These are phyloP conservation scores for Peucedramus taeniatus DNA, from an alignment of 2,113 vertebrate species.

Conservation along the genomic window DNA sequence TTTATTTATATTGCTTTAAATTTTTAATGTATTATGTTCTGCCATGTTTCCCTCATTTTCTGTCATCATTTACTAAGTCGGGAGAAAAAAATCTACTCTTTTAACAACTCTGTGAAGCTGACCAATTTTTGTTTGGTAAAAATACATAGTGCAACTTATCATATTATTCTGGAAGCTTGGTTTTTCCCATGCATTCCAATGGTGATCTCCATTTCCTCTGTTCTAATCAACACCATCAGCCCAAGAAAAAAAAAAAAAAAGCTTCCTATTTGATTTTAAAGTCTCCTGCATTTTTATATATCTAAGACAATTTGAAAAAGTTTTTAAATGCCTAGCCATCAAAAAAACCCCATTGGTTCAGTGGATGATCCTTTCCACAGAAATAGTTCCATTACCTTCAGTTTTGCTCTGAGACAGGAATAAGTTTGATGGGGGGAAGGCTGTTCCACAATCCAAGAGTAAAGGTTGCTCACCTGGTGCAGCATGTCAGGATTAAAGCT, in stretches of 20 bases:
- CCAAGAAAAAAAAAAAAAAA: background rate
- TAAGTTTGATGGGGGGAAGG: background rate
- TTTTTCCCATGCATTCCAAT: slow-evolving; percentile 59
- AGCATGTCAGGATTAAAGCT: background rate
- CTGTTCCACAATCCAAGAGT: background rate
- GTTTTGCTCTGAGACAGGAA: background rate
- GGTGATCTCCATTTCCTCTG: slow-evolving; percentile 48
- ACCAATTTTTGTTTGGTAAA: background rate
- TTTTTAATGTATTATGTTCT: background rate
- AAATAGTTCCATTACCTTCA: background rate
- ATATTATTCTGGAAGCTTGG: background rate
- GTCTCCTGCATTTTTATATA: background rate
- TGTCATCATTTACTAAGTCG: background rate
- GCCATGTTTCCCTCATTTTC: background rate
- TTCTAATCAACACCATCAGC: slow-evolving; percentile 55
- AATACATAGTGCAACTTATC: background rate
- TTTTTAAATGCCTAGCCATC: background rate
- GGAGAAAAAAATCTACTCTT: background rate
- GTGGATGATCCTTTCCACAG: background rate
- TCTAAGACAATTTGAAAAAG: background rate
- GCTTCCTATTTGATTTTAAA: slow-evolving; percentile 36
- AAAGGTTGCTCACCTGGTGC: background rate
- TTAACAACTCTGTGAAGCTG: background rate
- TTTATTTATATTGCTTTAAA: background rate
- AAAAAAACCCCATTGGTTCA: background rate